Percentiles rank a stretch among this genome's conserved stretches.
These are phyloP conservation scores for Synodontis membranacea DNA, from an alignment of 2,113 vertebrate species.

Conservation along the genomic window DNA sequence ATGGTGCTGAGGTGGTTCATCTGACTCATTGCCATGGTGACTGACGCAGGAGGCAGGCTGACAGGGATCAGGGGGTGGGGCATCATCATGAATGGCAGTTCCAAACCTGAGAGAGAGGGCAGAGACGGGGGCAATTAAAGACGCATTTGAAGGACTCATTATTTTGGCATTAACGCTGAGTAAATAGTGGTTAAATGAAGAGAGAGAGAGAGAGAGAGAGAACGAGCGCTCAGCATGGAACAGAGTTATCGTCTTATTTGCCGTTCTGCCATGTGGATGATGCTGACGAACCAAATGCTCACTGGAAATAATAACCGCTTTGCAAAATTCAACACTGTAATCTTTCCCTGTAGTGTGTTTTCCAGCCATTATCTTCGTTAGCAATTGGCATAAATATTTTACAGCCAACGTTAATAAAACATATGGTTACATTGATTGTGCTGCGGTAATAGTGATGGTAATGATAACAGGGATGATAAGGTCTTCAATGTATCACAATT, in stretches of 20 bases:
- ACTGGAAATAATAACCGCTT: slow-evolving; percentile 39
- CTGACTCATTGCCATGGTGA: slow-evolving; percentile 99
- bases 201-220: slow-evolving; percentile 20
- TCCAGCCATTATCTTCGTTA: slow-evolving; percentile 60
- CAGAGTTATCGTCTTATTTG: slow-evolving; percentile 7
- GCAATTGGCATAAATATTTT: slow-evolving; percentile 63
- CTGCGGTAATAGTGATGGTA: slow-evolving; percentile 65
- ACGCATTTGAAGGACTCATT: slow-evolving; percentile 46
- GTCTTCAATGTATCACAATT: slow-evolving; percentile 70
- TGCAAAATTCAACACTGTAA: slow-evolving; percentile 37
- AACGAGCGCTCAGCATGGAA: slow-evolving; percentile 25
- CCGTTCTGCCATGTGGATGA: slow-evolving; percentile 1
- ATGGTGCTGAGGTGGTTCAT: slow-evolving; percentile 99
- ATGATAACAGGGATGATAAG: slow-evolving; percentile 66
- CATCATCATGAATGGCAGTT: slow-evolving; percentile 99
- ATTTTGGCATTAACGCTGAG: slow-evolving; percentile 40
- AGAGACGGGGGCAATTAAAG: slow-evolving; percentile 64
- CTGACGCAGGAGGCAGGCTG: slow-evolving; percentile 98
- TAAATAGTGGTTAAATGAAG: slow-evolving; percentile 35
- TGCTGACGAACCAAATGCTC: slow-evolving; percentile 39
- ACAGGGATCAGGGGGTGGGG: slow-evolving; percentile 98
- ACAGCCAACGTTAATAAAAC: slow-evolving; percentile 70
- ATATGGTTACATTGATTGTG: slow-evolving; percentile 56
- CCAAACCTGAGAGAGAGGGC: slow-evolving; percentile 81
- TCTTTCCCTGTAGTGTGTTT: slow-evolving; percentile 33